Evolutionary conservation across 2,888 invertebrate genomes (phyloP), one percentile per base, ranked within the genome.

Genomic region (Tetragonula carbonaria): DNA sequence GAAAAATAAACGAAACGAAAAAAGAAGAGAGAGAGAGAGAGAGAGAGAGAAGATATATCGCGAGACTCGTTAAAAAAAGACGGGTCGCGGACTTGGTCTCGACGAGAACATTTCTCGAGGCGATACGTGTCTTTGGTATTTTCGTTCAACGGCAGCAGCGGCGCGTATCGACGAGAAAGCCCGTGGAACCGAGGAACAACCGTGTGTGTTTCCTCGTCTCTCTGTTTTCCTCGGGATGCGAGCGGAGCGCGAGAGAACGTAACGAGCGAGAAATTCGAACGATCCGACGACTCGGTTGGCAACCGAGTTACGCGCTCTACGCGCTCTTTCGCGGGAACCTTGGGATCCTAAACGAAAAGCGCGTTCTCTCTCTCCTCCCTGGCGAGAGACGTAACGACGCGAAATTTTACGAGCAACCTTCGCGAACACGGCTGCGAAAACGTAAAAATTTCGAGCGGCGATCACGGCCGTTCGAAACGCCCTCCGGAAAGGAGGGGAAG

Each of bases 211-310:
- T 38, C 38, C 21, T 21, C 65, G 38, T 21, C 21, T 38, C n/a
- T 33, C n/a, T 33, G 28, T 57, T 23, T n/a, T n/a, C n/a, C n/a
- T 21, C 14, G 21, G 2, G 16, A 62, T 8, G 23, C 28, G 28
- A 28, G 62, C 5, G 18, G 23, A n/a, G 62, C 8, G 53, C 18
- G 18, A 38, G 13, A 23, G 23, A 68, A 67, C 33, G 38, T 55
- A 55, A 71, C 71, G 71, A 71, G 33, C 33, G 55, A 67, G 66
- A 55, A 71, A 71, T 33, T 57, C 53, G 75, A 72, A 77, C 79
- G 81, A 84, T 75, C 81, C 80, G 77, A 77, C 84, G 75, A 81
- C 77, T 74, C 66, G 53, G 83, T 66, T 53, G 83, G 62, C 70
- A 45, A 53, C 55, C 51, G 59, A 55, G 57, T 59, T 45, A 62